A percentile compares a stretch with the other conserved stretches of the same genome.
phyloP scores from a whole-genome alignment of 2,888 invertebrate species.

The Spilosoma lubricipeda region DNA sequence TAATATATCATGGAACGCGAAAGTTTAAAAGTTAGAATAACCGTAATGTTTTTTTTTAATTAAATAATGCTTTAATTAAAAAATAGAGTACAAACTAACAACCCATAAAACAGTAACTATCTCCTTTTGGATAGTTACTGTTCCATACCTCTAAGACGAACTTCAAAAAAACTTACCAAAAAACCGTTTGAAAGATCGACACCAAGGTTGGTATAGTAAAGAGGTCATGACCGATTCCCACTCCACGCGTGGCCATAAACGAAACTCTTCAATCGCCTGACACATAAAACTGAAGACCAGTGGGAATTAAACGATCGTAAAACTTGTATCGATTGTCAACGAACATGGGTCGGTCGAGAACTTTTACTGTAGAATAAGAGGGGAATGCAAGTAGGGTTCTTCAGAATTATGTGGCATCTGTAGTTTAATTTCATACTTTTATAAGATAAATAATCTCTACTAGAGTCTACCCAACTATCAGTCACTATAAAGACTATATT shows the following conservation, averaged over 20 bases:
- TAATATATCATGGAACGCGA: no score
- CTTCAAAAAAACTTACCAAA: not conserved
- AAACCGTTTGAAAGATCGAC: not conserved
- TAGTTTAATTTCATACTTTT: not conserved
- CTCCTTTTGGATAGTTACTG: not conserved
- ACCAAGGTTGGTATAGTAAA: not conserved
- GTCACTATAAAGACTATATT: no score
- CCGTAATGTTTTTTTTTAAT: no score
- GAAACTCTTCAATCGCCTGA: constrained; percentile 47
- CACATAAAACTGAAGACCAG: constrained; percentile 44
- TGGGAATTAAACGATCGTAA: constrained; percentile 58
- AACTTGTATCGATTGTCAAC: constrained; percentile 47
- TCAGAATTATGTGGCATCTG: not conserved
- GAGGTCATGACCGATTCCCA: constrained; percentile 41
- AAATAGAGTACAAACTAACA: no score
- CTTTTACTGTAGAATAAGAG: constrained; percentile 3
- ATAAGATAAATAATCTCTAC: no score
- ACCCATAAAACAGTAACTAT: no score
- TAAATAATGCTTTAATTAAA: no score
- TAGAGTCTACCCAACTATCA: no score
- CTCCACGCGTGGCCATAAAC: constrained; percentile 39
- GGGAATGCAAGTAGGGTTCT: not conserved
- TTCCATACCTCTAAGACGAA: not conserved
- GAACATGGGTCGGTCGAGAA: constrained; percentile 16
- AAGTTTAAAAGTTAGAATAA: no score